A percentile compares a stretch with the other conserved stretches of the same genome.
phyloP scores from a whole-genome alignment of 23 tunicate genomes.

The Halocynthia roretzi region DNA sequence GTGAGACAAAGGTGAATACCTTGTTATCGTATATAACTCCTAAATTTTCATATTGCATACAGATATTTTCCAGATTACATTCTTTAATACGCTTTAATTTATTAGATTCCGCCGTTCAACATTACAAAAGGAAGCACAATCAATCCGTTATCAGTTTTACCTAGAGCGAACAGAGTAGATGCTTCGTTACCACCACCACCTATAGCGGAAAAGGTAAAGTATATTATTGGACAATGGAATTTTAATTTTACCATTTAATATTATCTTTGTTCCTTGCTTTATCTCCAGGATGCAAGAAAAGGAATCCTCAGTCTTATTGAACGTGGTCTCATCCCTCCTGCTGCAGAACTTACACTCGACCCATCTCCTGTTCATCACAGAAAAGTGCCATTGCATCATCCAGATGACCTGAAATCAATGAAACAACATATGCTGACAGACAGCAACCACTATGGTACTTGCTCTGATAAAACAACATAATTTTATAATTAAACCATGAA shows the following conservation, averaged over 20 bases:
- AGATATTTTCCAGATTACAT: neutral
- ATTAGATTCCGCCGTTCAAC: constrained; percentile 31
- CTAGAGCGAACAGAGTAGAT: constrained; percentile 69
- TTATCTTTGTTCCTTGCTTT: neutral
- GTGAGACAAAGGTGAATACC: constrained; percentile 53
- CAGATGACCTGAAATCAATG: constrained; percentile 16
- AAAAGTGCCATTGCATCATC: constrained; percentile 47
- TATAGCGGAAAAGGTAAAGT: constrained; percentile 69
- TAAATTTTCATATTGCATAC: neutral
- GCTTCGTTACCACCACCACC: constrained; percentile 76
- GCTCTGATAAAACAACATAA: too few species aligned
- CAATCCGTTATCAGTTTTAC: constrained; percentile 63
- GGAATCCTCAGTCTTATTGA: constrained; percentile 92
- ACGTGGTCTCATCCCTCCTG: constrained; percentile 90
- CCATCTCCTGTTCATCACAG: constrained; percentile 92
- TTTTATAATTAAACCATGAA: too few species aligned
- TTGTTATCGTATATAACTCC: too few species aligned
- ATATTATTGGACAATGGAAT: neutral
- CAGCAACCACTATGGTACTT: constrained; percentile 7
- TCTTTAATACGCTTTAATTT: neutral
- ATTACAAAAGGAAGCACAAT: constrained; percentile 47
- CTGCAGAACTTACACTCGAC: constrained; percentile 83
- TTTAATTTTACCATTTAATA: neutral
- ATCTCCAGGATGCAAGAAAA: constrained; percentile 92
- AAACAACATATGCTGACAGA: constrained; percentile 14